Base-by-base conservation (phyloP, 2,797 vertebrate species). In the Brachyalestes nurse region DNA sequence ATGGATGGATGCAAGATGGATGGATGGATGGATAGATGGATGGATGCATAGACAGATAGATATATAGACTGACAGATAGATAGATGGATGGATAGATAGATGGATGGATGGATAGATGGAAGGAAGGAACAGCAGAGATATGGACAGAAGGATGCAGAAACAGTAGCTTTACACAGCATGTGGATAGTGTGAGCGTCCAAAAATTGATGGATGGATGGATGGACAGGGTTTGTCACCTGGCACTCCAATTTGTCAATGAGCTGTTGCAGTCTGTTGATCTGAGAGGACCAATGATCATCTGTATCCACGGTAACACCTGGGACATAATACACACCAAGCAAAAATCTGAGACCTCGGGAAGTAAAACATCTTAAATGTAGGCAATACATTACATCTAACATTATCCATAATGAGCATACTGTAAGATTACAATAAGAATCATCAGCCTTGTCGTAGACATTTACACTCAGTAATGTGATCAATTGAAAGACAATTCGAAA, bases 201-300 rank as follows among this genome's bases (percentile, higher is more conserved):
- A n/a, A 14, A 75, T 21, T 5, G 25, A 65, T n/a, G 21, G 25
- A 76, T 2, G 53, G n/a, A 28, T 75, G 12, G 0, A 17, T 62
- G 38, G 21, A 47, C 14, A 25, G 65, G 40, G 14, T 49, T 53
- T 12, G 8, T 87, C 81, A 99, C 98, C 95, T 97, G 96, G 90
- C 93, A 95, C 92, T 99, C 97, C 61, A 99, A 92, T 87, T 98
- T 97, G 88, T 97, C 95, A 8, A 99, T 93, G 82, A 99, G 95
- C 75, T 96, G 95, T 90, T 99, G 97, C 62, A 99, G 95, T 83
- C 96, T 94, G 87, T 94, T 96, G 86, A 98, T 93, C 90, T 99
- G 97, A 83, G 96, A 94, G 86, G 90, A 94, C 96, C 97, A 99
- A 87, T 96, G 95, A 76, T 92, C 93, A 83, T 91, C 95, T 1